A percentile compares a stretch with the other conserved stretches of the same genome.
phyloP scores from a whole-genome alignment of 2,113 vertebrate genomes.

The Scomber japonicus region DNA sequence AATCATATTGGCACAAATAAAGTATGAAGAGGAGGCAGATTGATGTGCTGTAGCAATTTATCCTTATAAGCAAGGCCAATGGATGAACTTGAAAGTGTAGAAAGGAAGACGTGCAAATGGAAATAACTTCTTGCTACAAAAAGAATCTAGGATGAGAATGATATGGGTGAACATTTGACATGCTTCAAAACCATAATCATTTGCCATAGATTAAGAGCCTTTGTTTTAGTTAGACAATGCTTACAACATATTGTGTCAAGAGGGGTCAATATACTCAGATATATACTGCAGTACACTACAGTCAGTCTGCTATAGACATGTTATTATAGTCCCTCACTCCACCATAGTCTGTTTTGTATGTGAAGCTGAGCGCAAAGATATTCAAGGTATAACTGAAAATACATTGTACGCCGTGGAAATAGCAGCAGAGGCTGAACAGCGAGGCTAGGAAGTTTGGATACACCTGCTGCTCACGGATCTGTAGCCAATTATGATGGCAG shows the following conservation, averaged over 20 bases:
- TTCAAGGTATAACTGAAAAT: not conserved
- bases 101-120: slow-evolving; percentile 40
- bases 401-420: not conserved
- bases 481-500: too few relatives aligned
- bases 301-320: not conserved
- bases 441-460: too few relatives aligned
- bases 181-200: not conserved
- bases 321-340: too few relatives aligned
- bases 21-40: slow-evolving; percentile 37
- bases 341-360: too few relatives aligned
- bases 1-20: slow-evolving; percentile 46
- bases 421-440: not conserved
- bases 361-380: not conserved
- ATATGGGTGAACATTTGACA: not conserved
- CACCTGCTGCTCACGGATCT: too few relatives aligned
- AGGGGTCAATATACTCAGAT: not conserved
- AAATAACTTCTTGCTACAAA: slow-evolving; percentile 41
- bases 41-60: slow-evolving; percentile 28
- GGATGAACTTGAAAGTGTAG: slow-evolving; percentile 46
- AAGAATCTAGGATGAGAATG: slow-evolving; percentile 31
- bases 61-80: slow-evolving; percentile 52
- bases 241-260: not conserved
- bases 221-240: not conserved
- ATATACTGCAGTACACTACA: too few relatives aligned
- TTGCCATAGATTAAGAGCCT: not conserved